These are phyloP conservation scores for Heliconius eleuchia DNA, from an alignment of 1,140 invertebrate species.

Conservation along the genomic window DNA sequence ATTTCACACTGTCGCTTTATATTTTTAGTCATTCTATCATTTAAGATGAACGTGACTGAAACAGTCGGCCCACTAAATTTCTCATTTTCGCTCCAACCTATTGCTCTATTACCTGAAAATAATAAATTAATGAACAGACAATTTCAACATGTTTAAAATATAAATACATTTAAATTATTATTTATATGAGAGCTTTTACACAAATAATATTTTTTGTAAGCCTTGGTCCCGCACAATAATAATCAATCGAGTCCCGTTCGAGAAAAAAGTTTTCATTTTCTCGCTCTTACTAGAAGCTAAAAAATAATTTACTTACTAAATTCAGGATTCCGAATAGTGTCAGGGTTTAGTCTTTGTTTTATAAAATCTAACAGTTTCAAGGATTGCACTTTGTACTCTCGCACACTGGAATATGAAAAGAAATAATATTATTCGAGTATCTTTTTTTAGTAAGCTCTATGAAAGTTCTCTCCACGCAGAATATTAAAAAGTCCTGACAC, in stretches of 20 bases:
- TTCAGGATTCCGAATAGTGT: conserved; percentile 50
- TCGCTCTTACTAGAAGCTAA: not conserved
- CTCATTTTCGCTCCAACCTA: conserved; percentile 59
- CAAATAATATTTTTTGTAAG: no score
- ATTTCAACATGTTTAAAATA: no score
- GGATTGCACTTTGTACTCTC: conserved; percentile 58
- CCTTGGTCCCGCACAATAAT: not conserved
- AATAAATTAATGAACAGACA: not conserved
- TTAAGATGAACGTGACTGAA: conserved; percentile 62
- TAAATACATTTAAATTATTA: no score
- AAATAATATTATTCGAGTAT: not conserved
- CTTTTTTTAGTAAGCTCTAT: no score
- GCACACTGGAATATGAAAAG: conserved; percentile 45
- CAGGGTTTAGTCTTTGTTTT: conserved; percentile 58
- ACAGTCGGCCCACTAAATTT: conserved; percentile 52
- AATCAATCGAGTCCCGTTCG: no score
- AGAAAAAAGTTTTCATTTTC: no score
- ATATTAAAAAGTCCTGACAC: no score
- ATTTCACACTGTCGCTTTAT: conserved; percentile 62
- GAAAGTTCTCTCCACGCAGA: no score
- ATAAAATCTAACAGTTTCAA: conserved; percentile 60
- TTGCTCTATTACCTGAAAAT: conserved; percentile 38
- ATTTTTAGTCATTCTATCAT: conserved; percentile 61
- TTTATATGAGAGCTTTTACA: no score
- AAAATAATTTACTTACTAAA: conserved; percentile 42